A percentile compares a stretch with the other conserved stretches of the same genome.
Evolutionary conservation across 2,888 invertebrate genomes (phyloP).

Genomic region (Rhorus exstirpatorius): DNA sequence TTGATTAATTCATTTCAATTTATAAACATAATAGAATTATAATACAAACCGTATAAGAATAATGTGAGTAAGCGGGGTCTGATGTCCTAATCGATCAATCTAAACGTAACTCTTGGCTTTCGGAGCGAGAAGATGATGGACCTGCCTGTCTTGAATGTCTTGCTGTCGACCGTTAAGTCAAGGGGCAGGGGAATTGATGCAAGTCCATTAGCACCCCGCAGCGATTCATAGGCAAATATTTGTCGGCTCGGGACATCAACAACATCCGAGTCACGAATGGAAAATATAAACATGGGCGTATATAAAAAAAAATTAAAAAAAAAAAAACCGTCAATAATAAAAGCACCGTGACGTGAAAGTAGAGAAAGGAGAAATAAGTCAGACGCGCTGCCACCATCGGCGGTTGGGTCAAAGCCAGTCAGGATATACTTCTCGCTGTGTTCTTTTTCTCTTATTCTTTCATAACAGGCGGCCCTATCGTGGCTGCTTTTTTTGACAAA

Average conservation of each 20-base stretch:
- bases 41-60: conserved; percentile 3
- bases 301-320: conserved; percentile 40
- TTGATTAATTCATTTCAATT: conserved; percentile 32
- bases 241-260: conserved; percentile 62
- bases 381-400: conserved; percentile 39
- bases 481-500: conserved; percentile 63
- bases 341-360: conserved; percentile 26
- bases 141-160: conserved; percentile 42
- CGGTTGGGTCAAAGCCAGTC: conserved; percentile 38
- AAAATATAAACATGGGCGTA: conserved; percentile 51
- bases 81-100: conserved; percentile 62
- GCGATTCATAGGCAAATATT: conserved; percentile 77
- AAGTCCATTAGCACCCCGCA: conserved; percentile 75
- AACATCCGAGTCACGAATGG: conserved; percentile 42
- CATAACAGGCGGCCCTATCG: background rate
- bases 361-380: conserved; percentile 59
- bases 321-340: conserved; percentile 45
- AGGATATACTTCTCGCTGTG: conserved; percentile 38
- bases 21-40: conserved; percentile 37
- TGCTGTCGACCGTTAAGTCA: background rate
- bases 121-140: conserved; percentile 63
- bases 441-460: conserved; percentile 26
- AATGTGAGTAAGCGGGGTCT: conserved; percentile 15
- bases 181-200: conserved; percentile 31
- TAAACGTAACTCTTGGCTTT: conserved; percentile 21